Evolutionary conservation across 2,113 vertebrate species (phyloP).

Genomic region (Empidonax traillii): DNA sequence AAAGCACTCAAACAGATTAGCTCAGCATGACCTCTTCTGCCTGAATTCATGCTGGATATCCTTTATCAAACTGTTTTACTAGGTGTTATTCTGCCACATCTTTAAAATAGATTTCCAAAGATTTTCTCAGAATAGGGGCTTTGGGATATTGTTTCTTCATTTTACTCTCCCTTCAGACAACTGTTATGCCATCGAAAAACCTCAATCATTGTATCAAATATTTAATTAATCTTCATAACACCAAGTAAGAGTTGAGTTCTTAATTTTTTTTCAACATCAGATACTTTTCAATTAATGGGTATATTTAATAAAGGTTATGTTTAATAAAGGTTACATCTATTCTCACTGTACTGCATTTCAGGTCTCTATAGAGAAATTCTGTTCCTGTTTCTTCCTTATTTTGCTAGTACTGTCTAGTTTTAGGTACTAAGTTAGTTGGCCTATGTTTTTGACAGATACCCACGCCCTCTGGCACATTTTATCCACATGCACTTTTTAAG

Average conservation of each 20-base stretch:
- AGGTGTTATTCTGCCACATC: conserved; percentile 5
- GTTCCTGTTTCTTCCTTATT: background rate
- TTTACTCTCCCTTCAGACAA: background rate
- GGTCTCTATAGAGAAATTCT: background rate
- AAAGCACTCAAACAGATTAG: conserved; percentile 59
- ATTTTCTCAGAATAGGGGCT: background rate
- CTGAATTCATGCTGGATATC: conserved; percentile 19
- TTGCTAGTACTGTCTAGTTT: background rate
- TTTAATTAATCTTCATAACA: background rate
- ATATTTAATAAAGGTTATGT: background rate
- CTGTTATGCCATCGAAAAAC: background rate
- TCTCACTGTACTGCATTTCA: background rate
- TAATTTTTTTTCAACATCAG: background rate
- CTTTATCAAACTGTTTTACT: conserved; percentile 59
- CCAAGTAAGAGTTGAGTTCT: background rate
- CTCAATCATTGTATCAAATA: background rate
- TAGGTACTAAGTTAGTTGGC: background rate
- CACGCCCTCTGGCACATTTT: background rate
- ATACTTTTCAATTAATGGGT: background rate
- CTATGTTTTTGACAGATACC: background rate
- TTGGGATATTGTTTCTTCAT: background rate
- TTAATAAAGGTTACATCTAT: background rate
- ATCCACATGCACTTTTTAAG: background rate
- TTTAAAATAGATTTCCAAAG: conserved; percentile 1
- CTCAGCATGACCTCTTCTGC: conserved; percentile 59